Evolutionary conservation across 2,888 invertebrate genomes (phyloP).

Genomic region (Spilosoma lubricipeda): DNA sequence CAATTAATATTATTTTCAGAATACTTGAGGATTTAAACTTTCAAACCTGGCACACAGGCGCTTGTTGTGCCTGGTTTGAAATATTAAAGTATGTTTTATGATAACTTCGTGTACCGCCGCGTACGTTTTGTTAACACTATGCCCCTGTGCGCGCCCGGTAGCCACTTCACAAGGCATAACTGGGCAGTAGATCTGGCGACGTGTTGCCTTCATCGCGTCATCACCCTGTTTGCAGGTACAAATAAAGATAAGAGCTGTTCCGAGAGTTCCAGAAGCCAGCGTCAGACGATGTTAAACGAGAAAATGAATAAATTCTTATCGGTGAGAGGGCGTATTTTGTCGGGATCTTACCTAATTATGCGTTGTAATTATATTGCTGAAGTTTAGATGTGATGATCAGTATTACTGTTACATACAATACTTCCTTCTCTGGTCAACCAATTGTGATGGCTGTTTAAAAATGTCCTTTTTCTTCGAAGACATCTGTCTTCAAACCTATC

Average conservation of each 20-base stretch:
- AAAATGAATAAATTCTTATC: conserved; percentile 97
- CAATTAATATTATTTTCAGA: conserved; percentile 64
- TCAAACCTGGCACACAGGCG: conserved; percentile 54
- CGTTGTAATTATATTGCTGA: conserved; percentile 79
- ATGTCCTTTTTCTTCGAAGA: conserved; percentile 60
- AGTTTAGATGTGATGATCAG: conserved; percentile 76
- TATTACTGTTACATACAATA: conserved; percentile 72
- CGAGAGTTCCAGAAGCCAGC: conserved; percentile 90
- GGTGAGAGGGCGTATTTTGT: conserved; percentile 88
- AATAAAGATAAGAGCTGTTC: conserved; percentile 88
- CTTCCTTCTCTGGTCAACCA: conserved; percentile 77
- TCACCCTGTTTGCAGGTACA: conserved; percentile 83
- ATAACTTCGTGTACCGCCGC: conserved; percentile 46
- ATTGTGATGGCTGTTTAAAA: conserved; percentile 76
- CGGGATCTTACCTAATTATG: conserved; percentile 64
- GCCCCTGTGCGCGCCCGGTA: conserved; percentile 74
- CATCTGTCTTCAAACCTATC: conserved; percentile 48
- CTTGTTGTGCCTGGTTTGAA: conserved; percentile 55
- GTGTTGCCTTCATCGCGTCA: conserved; percentile 72
- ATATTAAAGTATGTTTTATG: conserved; percentile 27
- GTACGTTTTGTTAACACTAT: conserved; percentile 53
- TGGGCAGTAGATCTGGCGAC: conserved; percentile 43
- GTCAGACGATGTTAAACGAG: conserved; percentile 95
- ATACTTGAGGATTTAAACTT: conserved; percentile 48
- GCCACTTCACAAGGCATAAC: conserved; percentile 53